Evolutionary conservation across 2,797 vertebrate genomes (phyloP).

Genomic region (Lateolabrax maculatus): DNA sequence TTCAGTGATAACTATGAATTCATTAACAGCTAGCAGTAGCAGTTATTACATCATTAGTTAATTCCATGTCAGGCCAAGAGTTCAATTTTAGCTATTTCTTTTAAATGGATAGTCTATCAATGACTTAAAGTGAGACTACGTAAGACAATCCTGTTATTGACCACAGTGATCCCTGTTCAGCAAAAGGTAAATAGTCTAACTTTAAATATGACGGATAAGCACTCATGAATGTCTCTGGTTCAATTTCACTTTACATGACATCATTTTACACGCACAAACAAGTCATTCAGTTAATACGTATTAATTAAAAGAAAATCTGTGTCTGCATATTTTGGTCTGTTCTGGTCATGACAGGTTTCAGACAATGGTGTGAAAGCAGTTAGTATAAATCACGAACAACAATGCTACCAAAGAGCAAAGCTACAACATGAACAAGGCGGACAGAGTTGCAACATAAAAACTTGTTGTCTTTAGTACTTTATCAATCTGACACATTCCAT

Average conservation of each 20-base stretch:
- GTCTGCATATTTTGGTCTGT: neutral
- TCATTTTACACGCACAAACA: neutral
- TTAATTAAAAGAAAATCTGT: neutral
- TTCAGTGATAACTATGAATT: neutral
- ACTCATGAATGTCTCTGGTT: neutral
- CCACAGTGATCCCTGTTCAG: too few species aligned
- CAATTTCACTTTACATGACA: neutral
- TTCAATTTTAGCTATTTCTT: neutral
- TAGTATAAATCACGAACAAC: slow-evolving; percentile 16
- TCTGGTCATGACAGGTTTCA: slow-evolving; percentile 5
- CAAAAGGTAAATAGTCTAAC: neutral
- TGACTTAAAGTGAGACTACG: neutral
- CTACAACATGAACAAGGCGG: neutral
- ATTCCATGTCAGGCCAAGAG: neutral
- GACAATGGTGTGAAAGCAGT: slow-evolving; percentile 14
- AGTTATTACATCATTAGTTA: neutral
- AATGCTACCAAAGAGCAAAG: slow-evolving; percentile 16
- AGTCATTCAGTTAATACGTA: neutral
- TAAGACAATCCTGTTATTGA: too few species aligned
- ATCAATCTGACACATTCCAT: slow-evolving; percentile 41
- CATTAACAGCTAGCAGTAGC: neutral
- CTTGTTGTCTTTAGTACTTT: neutral
- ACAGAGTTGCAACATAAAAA: neutral
- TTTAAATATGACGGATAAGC: neutral
- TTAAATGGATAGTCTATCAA: neutral